Base-by-base conservation (phyloP, 2,888 invertebrate species). In the Drosophila tanythrix region DNA sequence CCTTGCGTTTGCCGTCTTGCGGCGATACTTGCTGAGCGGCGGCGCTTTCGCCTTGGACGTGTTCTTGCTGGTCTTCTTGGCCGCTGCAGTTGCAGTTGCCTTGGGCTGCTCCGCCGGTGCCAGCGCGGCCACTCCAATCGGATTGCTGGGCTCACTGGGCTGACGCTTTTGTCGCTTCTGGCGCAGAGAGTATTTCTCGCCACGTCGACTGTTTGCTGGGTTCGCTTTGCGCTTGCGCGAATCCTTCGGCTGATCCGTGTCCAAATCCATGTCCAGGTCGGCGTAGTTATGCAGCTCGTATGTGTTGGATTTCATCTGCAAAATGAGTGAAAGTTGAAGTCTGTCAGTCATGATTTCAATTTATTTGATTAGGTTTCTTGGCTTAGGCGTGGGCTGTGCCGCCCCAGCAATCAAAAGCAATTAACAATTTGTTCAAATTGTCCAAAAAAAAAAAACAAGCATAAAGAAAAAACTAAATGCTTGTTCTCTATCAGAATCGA, bases 1-100 rank as follows among this genome's bases (percentile, higher is more conserved):
- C 36, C 98, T 93, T 0, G 97, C 97, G 93, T 98, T 98, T 18
- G 98, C 98, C 1, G 97, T 97, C 94, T 97, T 97, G 84, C 98
- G 94, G 33, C 98, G 94, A 93, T 98, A 98, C 93, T 98, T 98
- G 94, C 97, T 97, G 82, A 98, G 94, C 18, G 96, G 96, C 65
- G 96, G 95, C 33, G 96, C 95, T 91, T 95, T 94, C 82, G 95
- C 94, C 90, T 96, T 95, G 74, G 94, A 93, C 74, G 93, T 21
- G 50, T 33, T 75, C 68, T 79, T 75, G 46, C 36, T 63, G 25
- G 10, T n/a, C 38, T 35, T 75, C 51, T 64, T 46, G 38, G 21
- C 8, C 36, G n/a, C 53, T n/a, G 48, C 33, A 25, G 56, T 35
- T 46, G 36, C 64, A 25, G 35, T 52, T 13, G 31, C 31, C 43